Evolutionary conservation across 2,888 invertebrate genomes (phyloP).

Genomic region (Cheilosia vulpina): DNA sequence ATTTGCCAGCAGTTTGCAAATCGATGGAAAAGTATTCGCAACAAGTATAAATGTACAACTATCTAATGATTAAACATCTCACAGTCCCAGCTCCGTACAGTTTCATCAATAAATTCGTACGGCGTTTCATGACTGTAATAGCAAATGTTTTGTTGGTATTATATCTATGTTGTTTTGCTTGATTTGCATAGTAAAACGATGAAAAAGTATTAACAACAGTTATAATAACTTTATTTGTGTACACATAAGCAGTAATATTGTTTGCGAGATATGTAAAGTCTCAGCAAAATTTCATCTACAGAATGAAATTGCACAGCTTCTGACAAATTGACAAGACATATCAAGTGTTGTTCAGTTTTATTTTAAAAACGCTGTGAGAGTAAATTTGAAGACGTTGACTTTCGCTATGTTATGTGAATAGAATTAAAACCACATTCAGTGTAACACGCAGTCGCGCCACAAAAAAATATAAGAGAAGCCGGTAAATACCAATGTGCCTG

Average conservation of each 20-base stretch:
- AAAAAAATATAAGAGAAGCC: constrained; percentile 43
- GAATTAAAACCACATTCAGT: constrained; percentile 77
- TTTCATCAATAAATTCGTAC: constrained; percentile 73
- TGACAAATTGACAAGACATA: constrained; percentile 71
- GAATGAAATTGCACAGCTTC: constrained; percentile 40
- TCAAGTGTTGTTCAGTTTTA: constrained; percentile 77
- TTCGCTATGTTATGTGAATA: constrained; percentile 83
- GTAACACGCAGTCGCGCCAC: constrained; percentile 83
- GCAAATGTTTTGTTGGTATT: constrained; percentile 66
- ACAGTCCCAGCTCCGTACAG: constrained; percentile 77
- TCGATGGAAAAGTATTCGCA: constrained; percentile 80
- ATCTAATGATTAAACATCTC: neutral
- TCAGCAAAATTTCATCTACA: no score
- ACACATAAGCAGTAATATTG: no score
- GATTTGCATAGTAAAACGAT: constrained; percentile 40
- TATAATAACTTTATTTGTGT: neutral
- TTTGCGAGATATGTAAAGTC: no score
- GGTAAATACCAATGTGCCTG: no score
- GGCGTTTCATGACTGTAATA: constrained; percentile 78
- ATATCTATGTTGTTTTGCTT: constrained; percentile 72
- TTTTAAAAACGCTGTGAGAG: constrained; percentile 80
- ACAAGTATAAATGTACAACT: constrained; percentile 62
- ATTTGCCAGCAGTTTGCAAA: constrained; percentile 65
- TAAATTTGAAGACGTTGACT: constrained; percentile 80
- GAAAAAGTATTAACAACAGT: constrained; percentile 74